Evolutionary conservation across 2,113 vertebrate species (phyloP).

Genomic region (Lontra canadensis): DNA sequence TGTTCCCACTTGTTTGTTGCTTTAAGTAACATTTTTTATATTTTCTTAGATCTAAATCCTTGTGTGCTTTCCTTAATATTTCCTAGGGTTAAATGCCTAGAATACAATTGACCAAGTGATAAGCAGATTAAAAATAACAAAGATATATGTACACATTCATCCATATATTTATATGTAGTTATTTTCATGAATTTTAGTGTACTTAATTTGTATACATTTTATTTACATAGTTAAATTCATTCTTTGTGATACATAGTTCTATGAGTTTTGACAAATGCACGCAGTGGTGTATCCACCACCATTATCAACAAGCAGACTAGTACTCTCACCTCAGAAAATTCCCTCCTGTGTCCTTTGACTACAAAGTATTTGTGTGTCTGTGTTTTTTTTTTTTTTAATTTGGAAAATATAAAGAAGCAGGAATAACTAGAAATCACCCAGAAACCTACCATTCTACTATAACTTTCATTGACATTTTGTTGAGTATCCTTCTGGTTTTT

Average conservation of each 20-base stretch:
- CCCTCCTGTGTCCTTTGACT: not conserved
- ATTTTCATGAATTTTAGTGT: conserved; percentile 21
- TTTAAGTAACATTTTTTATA: not conserved
- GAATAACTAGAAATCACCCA: not conserved
- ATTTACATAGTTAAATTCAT: not conserved
- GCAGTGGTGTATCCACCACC: not conserved
- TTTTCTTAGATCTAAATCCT: not conserved
- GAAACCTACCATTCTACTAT: not conserved
- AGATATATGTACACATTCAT: not conserved
- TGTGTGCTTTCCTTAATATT: not conserved
- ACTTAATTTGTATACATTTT: not conserved
- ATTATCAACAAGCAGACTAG: not conserved
- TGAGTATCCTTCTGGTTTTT: not conserved
- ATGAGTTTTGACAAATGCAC: not conserved
- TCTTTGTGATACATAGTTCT: not conserved
- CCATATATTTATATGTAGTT: not conserved
- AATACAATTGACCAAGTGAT: not conserved
- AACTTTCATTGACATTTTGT: not conserved
- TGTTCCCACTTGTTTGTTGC: not conserved
- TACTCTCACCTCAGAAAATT: not conserved
- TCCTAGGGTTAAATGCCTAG: not conserved
- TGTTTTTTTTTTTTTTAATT: not conserved
- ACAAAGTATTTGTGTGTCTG: not conserved
- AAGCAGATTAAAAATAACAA: not conserved
- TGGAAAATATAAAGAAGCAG: not conserved